phyloP scores from a whole-genome alignment of 2,888 invertebrate genomes.

The Lasioglossum villosulum region DNA sequence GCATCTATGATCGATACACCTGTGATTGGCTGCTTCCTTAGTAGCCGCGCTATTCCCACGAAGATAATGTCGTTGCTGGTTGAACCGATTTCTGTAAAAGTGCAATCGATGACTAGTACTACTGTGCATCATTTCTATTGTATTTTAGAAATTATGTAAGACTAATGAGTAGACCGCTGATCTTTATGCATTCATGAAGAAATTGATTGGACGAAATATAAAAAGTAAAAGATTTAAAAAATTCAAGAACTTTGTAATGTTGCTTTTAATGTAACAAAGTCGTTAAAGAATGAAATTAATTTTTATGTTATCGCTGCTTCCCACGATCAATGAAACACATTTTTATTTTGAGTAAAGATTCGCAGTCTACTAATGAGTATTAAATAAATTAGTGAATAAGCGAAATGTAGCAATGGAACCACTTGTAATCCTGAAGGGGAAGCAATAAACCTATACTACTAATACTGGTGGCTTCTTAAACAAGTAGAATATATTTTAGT shows the following conservation, averaged over 20 bases:
- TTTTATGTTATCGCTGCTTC: too few relatives aligned
- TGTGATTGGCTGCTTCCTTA: slow-evolving; percentile 90
- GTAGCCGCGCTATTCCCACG: slow-evolving; percentile 90
- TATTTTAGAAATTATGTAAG: neutral
- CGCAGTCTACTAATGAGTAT: neutral
- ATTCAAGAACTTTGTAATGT: too few relatives aligned
- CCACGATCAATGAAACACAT: too few relatives aligned
- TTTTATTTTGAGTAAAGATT: too few relatives aligned
- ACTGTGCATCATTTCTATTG: neutral
- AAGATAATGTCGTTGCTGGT: slow-evolving; percentile 85
- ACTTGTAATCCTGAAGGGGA: neutral
- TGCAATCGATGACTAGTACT: neutral
- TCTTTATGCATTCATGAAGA: too few relatives aligned
- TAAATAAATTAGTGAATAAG: neutral
- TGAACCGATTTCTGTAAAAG: slow-evolving; percentile 63
- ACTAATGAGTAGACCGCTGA: neutral
- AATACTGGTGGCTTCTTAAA: neutral
- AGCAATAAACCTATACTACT: neutral
- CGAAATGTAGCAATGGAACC: neutral
- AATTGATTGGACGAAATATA: too few relatives aligned
- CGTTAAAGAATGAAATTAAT: too few relatives aligned
- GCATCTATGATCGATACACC: slow-evolving; percentile 88
- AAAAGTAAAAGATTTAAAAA: too few relatives aligned
- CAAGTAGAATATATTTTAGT: neutral
- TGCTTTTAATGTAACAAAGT: too few relatives aligned